These are phyloP conservation scores for Pantherophis guttatus DNA, from an alignment of 2,113 vertebrate genomes.

Conservation along the genomic window DNA sequence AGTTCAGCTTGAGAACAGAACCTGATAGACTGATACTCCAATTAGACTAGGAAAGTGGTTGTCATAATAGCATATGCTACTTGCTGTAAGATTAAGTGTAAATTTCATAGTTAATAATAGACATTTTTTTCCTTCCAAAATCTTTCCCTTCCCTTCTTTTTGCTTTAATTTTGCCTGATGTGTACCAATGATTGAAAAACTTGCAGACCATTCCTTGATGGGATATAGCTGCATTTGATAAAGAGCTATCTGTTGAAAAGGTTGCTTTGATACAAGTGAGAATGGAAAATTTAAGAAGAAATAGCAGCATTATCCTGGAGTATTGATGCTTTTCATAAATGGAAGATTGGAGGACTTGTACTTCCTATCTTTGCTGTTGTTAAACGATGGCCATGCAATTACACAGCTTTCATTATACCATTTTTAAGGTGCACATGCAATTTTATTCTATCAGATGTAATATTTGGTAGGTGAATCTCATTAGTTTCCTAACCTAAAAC, in stretches of 20 bases:
- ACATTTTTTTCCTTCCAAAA: background rate
- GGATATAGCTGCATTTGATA: too few relatives aligned
- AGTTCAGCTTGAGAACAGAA: background rate
- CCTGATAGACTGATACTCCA: background rate
- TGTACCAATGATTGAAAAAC: background rate
- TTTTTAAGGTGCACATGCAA: background rate
- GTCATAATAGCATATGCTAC: background rate
- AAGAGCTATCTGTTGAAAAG: background rate
- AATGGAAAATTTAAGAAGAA: background rate
- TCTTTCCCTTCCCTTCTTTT: background rate
- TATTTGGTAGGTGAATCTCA: background rate
- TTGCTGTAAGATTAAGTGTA: background rate
- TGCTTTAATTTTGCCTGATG: background rate
- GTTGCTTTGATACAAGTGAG: background rate
- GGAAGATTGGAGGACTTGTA: background rate
- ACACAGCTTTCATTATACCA: background rate
- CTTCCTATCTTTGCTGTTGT: background rate
- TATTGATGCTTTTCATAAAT: background rate
- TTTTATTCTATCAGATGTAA: slow-evolving; percentile 3
- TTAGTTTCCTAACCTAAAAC: background rate
- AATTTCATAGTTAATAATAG: background rate
- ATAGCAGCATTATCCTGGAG: background rate
- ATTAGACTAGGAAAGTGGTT: background rate
- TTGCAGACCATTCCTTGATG: background rate
- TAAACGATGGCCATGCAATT: background rate